These are phyloP conservation scores for Pterocles gutturalis DNA, from an alignment of 2,113 vertebrate genomes.

Conservation along the genomic window DNA sequence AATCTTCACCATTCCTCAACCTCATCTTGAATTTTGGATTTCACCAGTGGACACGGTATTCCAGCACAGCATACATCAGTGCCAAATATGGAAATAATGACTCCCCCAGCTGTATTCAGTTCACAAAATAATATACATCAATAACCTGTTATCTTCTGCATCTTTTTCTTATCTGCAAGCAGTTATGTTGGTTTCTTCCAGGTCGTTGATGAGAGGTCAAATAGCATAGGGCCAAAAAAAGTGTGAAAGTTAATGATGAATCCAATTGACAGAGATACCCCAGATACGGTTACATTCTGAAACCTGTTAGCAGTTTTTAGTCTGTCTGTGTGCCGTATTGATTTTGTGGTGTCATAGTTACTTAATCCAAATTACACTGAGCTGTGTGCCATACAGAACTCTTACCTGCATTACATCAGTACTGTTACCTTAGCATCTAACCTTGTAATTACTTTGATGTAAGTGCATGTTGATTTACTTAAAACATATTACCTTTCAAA, in stretches of 20 bases:
- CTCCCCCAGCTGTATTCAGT: background rate
- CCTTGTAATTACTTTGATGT: background rate
- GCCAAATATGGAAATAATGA: background rate
- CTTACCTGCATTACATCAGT: background rate
- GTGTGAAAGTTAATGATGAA: background rate
- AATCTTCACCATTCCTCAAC: background rate
- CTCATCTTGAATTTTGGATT: background rate
- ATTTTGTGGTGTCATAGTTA: background rate
- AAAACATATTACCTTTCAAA: background rate
- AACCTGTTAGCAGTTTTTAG: background rate
- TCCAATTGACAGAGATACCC: background rate
- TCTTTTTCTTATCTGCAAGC: background rate
- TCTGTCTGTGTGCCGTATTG: background rate
- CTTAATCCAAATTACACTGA: background rate
- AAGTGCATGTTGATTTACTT: background rate
- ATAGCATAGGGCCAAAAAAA: background rate
- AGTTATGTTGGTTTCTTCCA: background rate
- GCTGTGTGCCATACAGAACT: background rate
- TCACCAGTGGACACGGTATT: background rate
- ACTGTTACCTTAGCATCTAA: background rate
- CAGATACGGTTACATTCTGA: background rate
- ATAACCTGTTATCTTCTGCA: background rate
- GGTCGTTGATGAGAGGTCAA: background rate
- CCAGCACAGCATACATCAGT: background rate
- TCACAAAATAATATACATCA: background rate